These are phyloP conservation scores for Corythoichthys haematopterus DNA, from an alignment of 2,113 vertebrate species.

Conservation along the genomic window DNA sequence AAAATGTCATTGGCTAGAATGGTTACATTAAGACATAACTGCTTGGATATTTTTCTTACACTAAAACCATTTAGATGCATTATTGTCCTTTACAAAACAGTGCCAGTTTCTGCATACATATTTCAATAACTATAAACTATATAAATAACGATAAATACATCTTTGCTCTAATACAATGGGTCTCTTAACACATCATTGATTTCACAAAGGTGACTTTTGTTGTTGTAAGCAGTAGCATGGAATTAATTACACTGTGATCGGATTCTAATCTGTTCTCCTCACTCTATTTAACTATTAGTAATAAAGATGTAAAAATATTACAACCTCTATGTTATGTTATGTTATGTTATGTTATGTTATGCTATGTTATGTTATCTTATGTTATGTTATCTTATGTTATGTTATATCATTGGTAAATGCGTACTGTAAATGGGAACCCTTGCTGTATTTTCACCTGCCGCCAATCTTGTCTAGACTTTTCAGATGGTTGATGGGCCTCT, in stretches of 20 bases:
- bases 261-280: neutral
- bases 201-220: neutral
- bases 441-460: constrained; percentile 42
- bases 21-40: constrained; percentile 33
- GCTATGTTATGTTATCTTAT: neutral
- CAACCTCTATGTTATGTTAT: neutral
- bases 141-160: neutral
- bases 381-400: neutral
- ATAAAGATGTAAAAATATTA: neutral
- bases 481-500: constrained; percentile 81
- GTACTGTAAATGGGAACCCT: constrained; percentile 13
- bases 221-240: neutral
- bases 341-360: no score
- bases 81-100: neutral
- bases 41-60: constrained; percentile 8
- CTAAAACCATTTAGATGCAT: neutral
- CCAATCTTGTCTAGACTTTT: constrained; percentile 78
- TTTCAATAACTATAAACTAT: neutral
- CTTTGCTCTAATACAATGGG: neutral
- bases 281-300: neutral
- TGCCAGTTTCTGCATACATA: neutral
- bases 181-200: neutral
- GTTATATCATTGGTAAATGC: neutral
- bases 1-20: constrained; percentile 41
- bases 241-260: neutral